Percentiles rank a stretch among this genome's conserved stretches.
phyloP scores from a whole-genome alignment of 1,140 invertebrate genomes.

The Dolichoris vasculosae region DNA sequence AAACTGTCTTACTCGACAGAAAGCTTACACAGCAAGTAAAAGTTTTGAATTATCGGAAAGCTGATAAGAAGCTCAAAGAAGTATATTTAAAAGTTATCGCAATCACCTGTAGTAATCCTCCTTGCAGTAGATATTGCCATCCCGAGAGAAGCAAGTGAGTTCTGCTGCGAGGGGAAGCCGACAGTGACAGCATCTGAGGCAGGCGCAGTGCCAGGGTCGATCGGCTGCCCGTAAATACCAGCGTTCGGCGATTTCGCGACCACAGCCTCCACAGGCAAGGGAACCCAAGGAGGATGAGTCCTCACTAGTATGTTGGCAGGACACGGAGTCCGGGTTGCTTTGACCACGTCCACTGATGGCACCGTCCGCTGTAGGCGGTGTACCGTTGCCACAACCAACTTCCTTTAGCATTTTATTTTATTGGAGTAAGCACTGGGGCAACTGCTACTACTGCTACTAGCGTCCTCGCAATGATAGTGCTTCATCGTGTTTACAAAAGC shows the following conservation, averaged over 20 bases:
- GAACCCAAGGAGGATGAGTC: neutral
- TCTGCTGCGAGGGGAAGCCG: conserved; percentile 88
- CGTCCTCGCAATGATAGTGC: neutral
- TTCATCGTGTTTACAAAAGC: neutral
- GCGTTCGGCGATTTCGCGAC: conserved; percentile 71
- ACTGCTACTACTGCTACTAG: neutral
- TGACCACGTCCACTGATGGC: conserved; percentile 14
- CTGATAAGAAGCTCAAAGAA: neutral
- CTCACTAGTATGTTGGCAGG: conserved; percentile 77
- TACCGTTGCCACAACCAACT: conserved; percentile 69
- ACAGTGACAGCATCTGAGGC: conserved; percentile 91
- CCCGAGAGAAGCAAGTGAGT: conserved; percentile 90
- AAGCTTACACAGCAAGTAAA: too few species aligned
- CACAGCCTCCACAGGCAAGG: conserved; percentile 71
- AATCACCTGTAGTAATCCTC: conserved; percentile 95
- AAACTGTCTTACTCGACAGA: too few species aligned
- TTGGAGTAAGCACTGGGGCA: neutral
- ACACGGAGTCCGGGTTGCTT: conserved; percentile 45
- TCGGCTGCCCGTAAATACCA: conserved; percentile 93
- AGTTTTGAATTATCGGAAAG: neutral
- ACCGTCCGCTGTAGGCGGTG: conserved; percentile 66
- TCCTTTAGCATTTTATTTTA: conserved; percentile 69
- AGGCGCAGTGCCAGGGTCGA: conserved; percentile 90
- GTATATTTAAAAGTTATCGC: neutral
- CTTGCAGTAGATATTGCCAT: conserved; percentile 95